These are phyloP conservation scores for Picathartes gymnocephalus DNA, from an alignment of 2,113 vertebrate genomes.

Conservation along the genomic window DNA sequence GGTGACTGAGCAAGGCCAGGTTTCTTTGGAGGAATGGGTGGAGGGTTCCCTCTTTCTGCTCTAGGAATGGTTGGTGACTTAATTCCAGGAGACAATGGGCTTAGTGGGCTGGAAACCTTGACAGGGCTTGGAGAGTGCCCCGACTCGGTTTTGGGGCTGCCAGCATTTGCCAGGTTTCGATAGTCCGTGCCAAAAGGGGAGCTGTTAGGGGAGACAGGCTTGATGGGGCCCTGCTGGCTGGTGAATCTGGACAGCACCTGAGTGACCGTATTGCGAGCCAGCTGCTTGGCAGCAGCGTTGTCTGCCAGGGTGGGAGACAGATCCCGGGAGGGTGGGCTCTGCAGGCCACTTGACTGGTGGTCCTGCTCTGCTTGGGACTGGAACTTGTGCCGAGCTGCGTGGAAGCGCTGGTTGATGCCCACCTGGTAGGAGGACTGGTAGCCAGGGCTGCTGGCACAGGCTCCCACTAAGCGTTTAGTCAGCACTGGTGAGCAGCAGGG, in stretches of 20 bases:
- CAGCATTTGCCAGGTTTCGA: constrained; percentile 74
- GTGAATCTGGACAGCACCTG: constrained; percentile 93
- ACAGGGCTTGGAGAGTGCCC: constrained; percentile 66
- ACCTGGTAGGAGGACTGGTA: constrained; percentile 94
- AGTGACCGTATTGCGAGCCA: constrained; percentile 90
- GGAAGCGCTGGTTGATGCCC: constrained; percentile 94
- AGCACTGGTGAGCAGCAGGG: constrained; percentile 93
- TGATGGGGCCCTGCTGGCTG: constrained; percentile 81
- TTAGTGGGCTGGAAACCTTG: constrained; percentile 78
- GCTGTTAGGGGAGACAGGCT: constrained; percentile 77
- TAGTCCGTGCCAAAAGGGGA: constrained; percentile 96
- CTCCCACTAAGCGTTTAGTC: constrained; percentile 80
- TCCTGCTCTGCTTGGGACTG: constrained; percentile 90
- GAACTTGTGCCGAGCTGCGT: constrained; percentile 94
- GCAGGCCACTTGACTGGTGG: constrained; percentile 70
- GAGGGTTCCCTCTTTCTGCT: constrained; percentile 89
- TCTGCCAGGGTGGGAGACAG: constrained; percentile 80
- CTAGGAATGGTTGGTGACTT: constrained; percentile 88
- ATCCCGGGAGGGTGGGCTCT: constrained; percentile 75
- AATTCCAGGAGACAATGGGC: constrained; percentile 79
- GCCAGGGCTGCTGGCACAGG: constrained; percentile 75
- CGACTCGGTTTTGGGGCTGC: constrained; percentile 61
- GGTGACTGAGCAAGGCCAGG: constrained; percentile 88
- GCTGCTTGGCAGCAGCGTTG: constrained; percentile 83
- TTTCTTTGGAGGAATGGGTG: constrained; percentile 96